Conservation (phyloP, 2,888 invertebrate species). For the Meganola albula region DNA sequence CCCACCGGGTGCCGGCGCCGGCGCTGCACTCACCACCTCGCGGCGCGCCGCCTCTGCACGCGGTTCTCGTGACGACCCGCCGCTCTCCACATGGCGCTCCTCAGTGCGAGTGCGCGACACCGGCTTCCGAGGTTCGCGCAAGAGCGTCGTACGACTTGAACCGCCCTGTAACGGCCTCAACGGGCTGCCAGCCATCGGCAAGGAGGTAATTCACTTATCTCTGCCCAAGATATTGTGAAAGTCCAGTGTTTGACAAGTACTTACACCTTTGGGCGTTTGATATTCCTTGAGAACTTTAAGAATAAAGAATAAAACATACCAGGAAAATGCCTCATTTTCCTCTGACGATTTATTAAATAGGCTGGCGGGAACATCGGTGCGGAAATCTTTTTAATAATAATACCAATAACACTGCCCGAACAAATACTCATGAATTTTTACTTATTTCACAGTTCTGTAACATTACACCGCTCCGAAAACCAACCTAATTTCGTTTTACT, state of each 20-base stretch:
- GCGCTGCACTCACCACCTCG: constrained; percentile 61
- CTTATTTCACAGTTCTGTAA: constrained; percentile 8
- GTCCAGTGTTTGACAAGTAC: neutral
- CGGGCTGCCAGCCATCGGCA: constrained; percentile 75
- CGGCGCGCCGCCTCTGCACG: constrained; percentile 61
- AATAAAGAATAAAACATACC: neutral
- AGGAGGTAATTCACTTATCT: constrained; percentile 71
- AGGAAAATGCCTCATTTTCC: neutral
- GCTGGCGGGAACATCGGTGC: constrained; percentile 1
- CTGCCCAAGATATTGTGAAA: constrained; percentile 40
- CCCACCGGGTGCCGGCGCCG: constrained; percentile 49
- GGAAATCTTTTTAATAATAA: constrained; percentile 18
- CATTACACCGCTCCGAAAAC: too few species aligned
- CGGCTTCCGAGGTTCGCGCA: constrained; percentile 79
- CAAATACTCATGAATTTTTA: constrained; percentile 30
- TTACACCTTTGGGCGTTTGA: neutral
- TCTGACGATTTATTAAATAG: neutral
- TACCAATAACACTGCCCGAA: constrained; percentile 24
- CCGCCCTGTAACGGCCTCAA: constrained; percentile 81
- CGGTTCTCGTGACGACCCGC: constrained; percentile 62
- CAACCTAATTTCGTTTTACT: too few species aligned
- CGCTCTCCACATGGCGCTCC: constrained; percentile 78
- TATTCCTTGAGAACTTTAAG: neutral
- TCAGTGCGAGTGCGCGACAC: constrained; percentile 81
- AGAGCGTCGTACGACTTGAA: constrained; percentile 80